Conservation (phyloP, 2,888 invertebrate species). For the Didymodactylos carnosus region DNA sequence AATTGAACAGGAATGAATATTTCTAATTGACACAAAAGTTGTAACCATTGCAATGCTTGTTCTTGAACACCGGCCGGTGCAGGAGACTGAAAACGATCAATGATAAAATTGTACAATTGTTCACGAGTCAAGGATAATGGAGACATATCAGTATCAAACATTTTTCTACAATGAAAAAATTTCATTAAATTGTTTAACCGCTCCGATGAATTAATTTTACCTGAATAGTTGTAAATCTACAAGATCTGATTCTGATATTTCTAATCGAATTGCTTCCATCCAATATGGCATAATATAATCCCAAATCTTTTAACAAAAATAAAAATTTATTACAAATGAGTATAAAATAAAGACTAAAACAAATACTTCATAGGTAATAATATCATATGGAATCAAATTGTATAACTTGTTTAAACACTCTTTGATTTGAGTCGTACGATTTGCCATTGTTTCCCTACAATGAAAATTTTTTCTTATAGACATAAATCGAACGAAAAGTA, state of each 20-base stretch:
- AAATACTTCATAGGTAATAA: conserved; percentile 67
- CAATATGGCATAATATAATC: conserved; percentile 94
- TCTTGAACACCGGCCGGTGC: conserved; percentile 13
- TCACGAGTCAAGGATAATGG: conserved; percentile 1
- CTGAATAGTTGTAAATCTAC: conserved; percentile 56
- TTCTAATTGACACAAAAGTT: conserved; percentile 8
- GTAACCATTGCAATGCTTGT: conserved; percentile 13
- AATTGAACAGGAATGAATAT: background rate
- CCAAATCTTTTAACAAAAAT: conserved; percentile 47
- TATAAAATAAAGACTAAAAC: background rate
- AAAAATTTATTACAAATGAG: background rate
- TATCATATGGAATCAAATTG: conserved; percentile 87
- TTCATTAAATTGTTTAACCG: background rate
- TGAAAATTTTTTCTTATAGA: background rate
- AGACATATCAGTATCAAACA: conserved; percentile 12
- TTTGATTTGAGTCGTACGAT: conserved; percentile 61
- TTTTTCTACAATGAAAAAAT: conserved; percentile 11
- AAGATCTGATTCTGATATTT: conserved; percentile 53
- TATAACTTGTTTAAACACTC: conserved; percentile 81
- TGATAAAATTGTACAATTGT: conserved; percentile 10
- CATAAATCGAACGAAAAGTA: background rate
- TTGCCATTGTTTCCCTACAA: conserved; percentile 33
- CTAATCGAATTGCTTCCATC: conserved; percentile 76
- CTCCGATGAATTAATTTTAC: conserved; percentile 30
- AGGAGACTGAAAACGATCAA: conserved; percentile 10